A percentile compares a stretch with the other conserved stretches of the same genome.
Evolutionary conservation across 2,113 vertebrate species (phyloP).

Genomic region (Holacanthus passer): DNA sequence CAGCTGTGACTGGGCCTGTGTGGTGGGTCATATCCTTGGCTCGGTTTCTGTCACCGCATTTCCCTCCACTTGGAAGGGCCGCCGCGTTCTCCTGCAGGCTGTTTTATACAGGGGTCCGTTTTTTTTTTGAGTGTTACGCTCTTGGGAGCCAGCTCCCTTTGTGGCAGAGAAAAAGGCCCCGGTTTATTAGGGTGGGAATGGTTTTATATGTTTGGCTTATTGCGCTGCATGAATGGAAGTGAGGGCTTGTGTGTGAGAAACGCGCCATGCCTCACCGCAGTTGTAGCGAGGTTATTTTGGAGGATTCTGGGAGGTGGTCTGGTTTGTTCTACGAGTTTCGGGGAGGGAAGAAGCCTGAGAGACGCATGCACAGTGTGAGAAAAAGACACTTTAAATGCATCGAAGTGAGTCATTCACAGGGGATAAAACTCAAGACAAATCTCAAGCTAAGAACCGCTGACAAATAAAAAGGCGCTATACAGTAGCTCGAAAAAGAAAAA

Average conservation of each 20-base stretch:
- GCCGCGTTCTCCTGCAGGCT: constrained; percentile 58
- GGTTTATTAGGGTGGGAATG: constrained; percentile 79
- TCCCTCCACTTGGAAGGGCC: constrained; percentile 46
- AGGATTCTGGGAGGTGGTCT: constrained; percentile 67
- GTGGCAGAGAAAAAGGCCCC: constrained; percentile 63
- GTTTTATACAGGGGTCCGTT: constrained; percentile 64
- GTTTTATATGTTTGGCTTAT: constrained; percentile 80
- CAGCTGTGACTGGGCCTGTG: constrained; percentile 44
- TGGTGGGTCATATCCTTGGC: constrained; percentile 58
- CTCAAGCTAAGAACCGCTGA: constrained; percentile 38
- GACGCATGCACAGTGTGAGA: constrained; percentile 36
- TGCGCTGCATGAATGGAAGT: constrained; percentile 75
- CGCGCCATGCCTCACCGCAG: constrained; percentile 55
- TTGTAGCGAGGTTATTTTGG: constrained; percentile 67
- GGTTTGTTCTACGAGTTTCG: constrained; percentile 60
- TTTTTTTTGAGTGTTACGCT: constrained; percentile 52
- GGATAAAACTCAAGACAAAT: constrained; percentile 32
- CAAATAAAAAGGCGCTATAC: constrained; percentile 57
- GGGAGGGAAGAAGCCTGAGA: constrained; percentile 22
- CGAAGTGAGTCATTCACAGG: constrained; percentile 44
- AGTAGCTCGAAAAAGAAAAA: constrained; percentile 58
- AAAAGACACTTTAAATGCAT: constrained; percentile 44
- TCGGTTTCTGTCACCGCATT: constrained; percentile 60
- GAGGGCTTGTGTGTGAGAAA: constrained; percentile 71
- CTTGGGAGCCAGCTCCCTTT: constrained; percentile 74